phyloP scores from a whole-genome alignment of 1,140 invertebrate species.

The Anagrus nilaparvatae region DNA sequence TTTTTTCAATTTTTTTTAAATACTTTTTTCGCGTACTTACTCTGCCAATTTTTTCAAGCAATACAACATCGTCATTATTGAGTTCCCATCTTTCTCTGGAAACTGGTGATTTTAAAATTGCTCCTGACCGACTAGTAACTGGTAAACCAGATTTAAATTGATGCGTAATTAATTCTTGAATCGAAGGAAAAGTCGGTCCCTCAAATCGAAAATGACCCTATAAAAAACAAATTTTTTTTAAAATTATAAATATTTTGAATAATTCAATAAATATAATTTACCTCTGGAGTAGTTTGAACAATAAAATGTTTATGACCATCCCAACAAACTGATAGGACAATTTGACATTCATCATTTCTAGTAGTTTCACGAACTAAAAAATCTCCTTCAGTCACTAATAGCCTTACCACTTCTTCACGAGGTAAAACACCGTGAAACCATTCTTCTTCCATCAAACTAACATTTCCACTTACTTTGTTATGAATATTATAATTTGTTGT shows the following conservation, averaged over 20 bases:
- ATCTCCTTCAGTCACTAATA: constrained; percentile 82
- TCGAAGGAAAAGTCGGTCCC: constrained; percentile 83
- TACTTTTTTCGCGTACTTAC: constrained; percentile 45
- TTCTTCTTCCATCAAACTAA: constrained; percentile 70
- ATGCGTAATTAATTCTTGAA: constrained; percentile 81
- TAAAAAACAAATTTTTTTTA: constrained; percentile 12
- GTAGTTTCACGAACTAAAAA: constrained; percentile 91
- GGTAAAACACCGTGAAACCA: constrained; percentile 98
- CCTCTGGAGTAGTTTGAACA: constrained; percentile 86
- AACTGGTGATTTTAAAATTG: constrained; percentile 77
- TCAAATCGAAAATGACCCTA: constrained; percentile 89
- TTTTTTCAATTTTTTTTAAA: constrained; percentile 1
- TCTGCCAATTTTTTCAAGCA: constrained; percentile 89
- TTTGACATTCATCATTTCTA: constrained; percentile 84
- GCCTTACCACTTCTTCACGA: constrained; percentile 86
- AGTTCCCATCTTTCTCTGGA: constrained; percentile 91
- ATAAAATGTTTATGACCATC: constrained; percentile 95
- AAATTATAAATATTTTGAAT: constrained; percentile 24
- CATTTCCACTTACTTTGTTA: constrained; percentile 28
- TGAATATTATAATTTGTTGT: constrained; percentile 31
- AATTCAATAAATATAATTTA: constrained; percentile 37
- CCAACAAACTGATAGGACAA: constrained; percentile 92
- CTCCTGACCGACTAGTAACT: constrained; percentile 85
- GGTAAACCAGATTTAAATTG: constrained; percentile 74
- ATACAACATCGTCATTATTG: constrained; percentile 88